Evolutionary conservation across 2,797 vertebrate genomes (phyloP).

Genomic region (Alosa sapidissima): DNA sequence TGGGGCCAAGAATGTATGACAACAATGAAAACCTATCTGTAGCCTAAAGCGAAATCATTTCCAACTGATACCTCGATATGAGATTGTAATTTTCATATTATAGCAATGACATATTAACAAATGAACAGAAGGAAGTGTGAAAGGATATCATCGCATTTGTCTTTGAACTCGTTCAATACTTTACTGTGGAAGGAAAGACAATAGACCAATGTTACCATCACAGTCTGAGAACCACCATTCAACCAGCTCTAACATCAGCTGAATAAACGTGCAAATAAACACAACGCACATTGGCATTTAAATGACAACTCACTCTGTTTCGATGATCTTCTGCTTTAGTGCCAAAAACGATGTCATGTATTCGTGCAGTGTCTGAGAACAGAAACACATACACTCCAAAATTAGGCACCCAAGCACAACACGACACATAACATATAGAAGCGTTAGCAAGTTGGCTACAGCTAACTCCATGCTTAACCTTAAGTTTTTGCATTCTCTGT

Average conservation of each 20-base stretch:
- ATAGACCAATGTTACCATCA: not conserved
- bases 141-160: conserved; percentile 91
- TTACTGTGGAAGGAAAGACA: conserved; percentile 57
- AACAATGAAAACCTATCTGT: not conserved
- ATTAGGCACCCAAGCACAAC: not conserved
- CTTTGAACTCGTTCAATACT: conserved; percentile 81
- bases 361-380: conserved; percentile 86
- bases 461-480: not conserved
- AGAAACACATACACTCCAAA: not conserved
- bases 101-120: not conserved
- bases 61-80: not conserved
- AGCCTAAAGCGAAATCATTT: not conserved
- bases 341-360: conserved; percentile 89
- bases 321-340: conserved; percentile 91
- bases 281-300: not conserved
- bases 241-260: not conserved
- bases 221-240: not conserved
- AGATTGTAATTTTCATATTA: not conserved
- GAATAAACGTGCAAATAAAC: not conserved
- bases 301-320: conserved; percentile 85
- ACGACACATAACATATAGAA: not conserved
- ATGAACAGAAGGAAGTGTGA: conserved; percentile 31
- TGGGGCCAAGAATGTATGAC: not conserved
- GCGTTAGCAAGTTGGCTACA: not conserved
- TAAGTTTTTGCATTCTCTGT: not conserved